These are phyloP conservation scores for Lumbricus terrestris DNA, from an alignment of 2,888 invertebrate species.

Conservation along the genomic window DNA sequence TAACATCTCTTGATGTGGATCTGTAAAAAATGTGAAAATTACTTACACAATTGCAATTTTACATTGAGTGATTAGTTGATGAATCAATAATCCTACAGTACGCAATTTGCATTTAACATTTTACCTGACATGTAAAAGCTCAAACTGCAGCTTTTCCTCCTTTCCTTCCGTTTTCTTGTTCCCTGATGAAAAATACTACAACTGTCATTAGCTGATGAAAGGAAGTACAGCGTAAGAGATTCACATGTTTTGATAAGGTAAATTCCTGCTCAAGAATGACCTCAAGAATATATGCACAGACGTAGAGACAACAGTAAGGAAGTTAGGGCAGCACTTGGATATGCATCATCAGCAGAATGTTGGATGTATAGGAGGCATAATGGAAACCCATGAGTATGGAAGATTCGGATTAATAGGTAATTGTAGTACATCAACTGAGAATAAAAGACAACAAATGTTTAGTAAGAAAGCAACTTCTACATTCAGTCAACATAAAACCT, in stretches of 20 bases:
- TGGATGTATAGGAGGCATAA: no score
- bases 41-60: not conserved
- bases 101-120: not conserved
- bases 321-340: no score
- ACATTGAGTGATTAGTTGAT: not conserved
- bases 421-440: not conserved
- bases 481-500: not conserved
- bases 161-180: slow-evolving; percentile 6
- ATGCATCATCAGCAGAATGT: no score
- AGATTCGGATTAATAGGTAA: no score
- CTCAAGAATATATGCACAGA: no score
- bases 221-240: no score
- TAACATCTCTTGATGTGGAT: not conserved
- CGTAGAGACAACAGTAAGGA: no score
- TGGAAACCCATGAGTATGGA: no score
- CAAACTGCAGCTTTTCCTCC: not conserved
- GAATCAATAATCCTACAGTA: not conserved
- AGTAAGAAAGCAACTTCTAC: not conserved
- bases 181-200: not conserved
- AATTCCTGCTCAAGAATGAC: no score
- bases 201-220: no score
- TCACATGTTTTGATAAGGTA: no score
- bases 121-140: not conserved
- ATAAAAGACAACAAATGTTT: not conserved
- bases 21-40: not conserved